Conservation (phyloP, 2,888 invertebrate genomes). For the Cordylochernes scorpioides region DNA sequence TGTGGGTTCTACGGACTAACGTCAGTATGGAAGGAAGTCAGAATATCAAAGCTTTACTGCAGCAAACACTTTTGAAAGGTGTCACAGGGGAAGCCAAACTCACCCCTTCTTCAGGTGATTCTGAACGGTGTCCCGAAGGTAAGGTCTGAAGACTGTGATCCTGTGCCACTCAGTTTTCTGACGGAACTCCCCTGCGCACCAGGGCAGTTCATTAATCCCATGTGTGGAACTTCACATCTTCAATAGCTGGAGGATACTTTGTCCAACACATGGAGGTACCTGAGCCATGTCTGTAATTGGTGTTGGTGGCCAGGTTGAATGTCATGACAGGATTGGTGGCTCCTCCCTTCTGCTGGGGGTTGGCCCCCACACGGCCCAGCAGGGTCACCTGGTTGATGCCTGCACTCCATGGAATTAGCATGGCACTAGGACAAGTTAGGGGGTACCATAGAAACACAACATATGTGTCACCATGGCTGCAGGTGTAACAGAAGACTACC, state of each 20-base stretch:
- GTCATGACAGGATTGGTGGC: conserved; percentile 56
- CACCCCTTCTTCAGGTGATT: conserved; percentile 51
- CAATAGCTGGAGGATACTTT: background rate
- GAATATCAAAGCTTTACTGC: too few relatives aligned
- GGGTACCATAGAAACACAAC: too few relatives aligned
- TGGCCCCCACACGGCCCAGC: conserved; percentile 60
- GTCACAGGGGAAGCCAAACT: background rate
- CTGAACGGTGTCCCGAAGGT: conserved; percentile 46
- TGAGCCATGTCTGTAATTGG: conserved; percentile 35
- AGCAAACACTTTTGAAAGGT: background rate
- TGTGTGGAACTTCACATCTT: background rate
- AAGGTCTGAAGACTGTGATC: conserved; percentile 56
- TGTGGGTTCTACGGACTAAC: too few relatives aligned
- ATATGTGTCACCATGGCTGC: too few relatives aligned
- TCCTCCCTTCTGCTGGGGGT: conserved; percentile 56
- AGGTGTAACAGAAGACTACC: too few relatives aligned
- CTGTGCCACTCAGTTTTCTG: conserved; percentile 81
- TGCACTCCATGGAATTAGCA: too few relatives aligned
- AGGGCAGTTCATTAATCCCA: background rate
- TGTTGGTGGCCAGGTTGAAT: conserved; percentile 69
- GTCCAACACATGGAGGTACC: conserved; percentile 2
- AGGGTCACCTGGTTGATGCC: conserved; percentile 58
- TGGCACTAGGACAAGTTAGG: too few relatives aligned
- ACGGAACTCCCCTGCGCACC: conserved; percentile 39
- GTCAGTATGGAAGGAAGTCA: too few relatives aligned